These are phyloP conservation scores for Mesochorus sp. DNA, from an alignment of 2,888 invertebrate species.

Conservation along the genomic window DNA sequence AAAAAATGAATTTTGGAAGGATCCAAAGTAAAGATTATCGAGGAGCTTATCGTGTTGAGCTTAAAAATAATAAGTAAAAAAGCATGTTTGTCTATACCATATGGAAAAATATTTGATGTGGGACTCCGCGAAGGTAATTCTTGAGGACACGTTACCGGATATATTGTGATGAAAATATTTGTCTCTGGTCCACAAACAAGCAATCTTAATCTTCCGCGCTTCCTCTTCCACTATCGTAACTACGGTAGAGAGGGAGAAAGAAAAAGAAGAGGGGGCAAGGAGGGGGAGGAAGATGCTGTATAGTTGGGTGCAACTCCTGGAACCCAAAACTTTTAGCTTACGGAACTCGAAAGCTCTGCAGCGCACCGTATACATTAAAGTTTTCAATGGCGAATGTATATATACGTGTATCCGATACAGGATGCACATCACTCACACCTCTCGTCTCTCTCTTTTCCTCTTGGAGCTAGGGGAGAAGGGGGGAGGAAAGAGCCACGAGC, in stretches of 20 bases:
- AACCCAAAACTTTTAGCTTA: slow-evolving; percentile 29
- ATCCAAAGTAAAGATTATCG: no score
- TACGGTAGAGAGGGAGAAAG: background rate
- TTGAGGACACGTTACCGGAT: background rate
- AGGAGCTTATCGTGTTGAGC: no score
- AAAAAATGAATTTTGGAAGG: no score
- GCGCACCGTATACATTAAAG: slow-evolving; percentile 21
- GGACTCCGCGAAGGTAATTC: background rate
- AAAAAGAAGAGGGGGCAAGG: background rate
- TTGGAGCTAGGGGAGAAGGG: background rate
- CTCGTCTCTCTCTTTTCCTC: background rate
- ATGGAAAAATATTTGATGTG: no score
- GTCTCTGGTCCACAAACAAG: slow-evolving; percentile 7
- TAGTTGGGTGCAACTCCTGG: background rate
- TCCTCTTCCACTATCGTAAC: slow-evolving; percentile 6
- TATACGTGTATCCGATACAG: background rate
- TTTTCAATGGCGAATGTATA: slow-evolving; percentile 6
- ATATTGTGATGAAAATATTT: slow-evolving; percentile 21
- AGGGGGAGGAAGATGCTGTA: background rate
- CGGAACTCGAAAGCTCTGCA: slow-evolving; percentile 31
- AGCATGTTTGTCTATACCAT: no score
- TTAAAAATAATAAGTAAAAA: no score
- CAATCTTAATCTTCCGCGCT: slow-evolving; percentile 18
- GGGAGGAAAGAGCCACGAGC: slow-evolving; percentile 20
- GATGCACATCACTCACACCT: slow-evolving; percentile 16